Conservation (phyloP, 2,797 vertebrate species). For the Antennarius maculatus region DNA sequence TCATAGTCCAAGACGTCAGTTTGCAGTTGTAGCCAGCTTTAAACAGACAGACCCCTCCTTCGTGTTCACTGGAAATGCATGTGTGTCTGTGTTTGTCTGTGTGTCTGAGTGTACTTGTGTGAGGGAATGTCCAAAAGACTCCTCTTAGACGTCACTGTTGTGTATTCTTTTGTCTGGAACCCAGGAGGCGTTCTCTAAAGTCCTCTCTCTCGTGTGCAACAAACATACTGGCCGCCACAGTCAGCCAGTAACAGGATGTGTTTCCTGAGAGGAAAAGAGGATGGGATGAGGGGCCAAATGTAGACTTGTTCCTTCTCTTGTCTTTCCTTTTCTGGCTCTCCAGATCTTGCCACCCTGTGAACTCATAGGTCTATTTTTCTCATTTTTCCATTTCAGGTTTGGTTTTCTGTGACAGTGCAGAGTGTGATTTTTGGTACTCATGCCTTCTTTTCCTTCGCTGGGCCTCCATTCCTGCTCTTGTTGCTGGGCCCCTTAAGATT, state of each 20-base stretch:
- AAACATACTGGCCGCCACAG: constrained; percentile 82
- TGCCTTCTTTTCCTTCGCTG: constrained; percentile 50
- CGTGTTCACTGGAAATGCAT: constrained; percentile 42
- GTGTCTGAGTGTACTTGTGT: constrained; percentile 12
- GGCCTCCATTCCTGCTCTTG: constrained; percentile 32
- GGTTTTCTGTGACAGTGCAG: constrained; percentile 52
- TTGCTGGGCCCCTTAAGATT: constrained; percentile 78
- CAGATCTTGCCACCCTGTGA: constrained; percentile 61
- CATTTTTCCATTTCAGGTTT: constrained; percentile 7
- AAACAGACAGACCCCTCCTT: constrained; percentile 48
- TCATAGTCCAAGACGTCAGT: constrained; percentile 44
- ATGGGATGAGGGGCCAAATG: constrained; percentile 77
- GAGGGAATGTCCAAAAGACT: constrained; percentile 61
- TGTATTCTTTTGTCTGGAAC: constrained; percentile 77
- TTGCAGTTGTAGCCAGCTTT: constrained; percentile 37
- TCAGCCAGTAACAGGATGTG: constrained; percentile 94
- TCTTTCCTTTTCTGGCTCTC: constrained; percentile 75
- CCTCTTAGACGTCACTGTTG: constrained; percentile 70
- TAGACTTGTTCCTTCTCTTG: constrained; percentile 71
- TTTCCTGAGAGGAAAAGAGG: constrained; percentile 95
- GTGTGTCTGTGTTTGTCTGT: constrained; percentile 12
- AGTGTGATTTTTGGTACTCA: constrained; percentile 43
- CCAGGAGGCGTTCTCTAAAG: constrained; percentile 71
- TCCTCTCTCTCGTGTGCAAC: constrained; percentile 76
- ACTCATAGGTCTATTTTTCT: constrained; percentile 20